Percentiles rank a stretch among this genome's conserved stretches.
Conservation (phyloP, 2,113 vertebrate species). For the Taurulus bubalis region DNA sequence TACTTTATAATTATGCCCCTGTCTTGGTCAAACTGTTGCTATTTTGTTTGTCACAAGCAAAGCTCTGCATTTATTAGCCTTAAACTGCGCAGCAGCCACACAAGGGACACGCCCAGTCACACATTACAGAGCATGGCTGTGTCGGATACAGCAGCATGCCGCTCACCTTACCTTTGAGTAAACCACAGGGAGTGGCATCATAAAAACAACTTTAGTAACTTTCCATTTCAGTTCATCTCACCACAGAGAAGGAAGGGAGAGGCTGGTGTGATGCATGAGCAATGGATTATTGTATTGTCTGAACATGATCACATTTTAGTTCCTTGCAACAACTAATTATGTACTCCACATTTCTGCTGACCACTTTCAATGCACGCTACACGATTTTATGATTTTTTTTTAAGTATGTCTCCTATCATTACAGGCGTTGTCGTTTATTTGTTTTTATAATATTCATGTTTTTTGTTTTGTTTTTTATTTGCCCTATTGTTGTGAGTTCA, state of each 20-base stretch:
- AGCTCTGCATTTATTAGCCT: neutral
- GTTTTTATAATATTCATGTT: neutral
- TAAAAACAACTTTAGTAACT: conserved; percentile 54
- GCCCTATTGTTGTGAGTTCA: neutral
- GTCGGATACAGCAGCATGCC: neutral
- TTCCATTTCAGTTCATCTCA: conserved; percentile 52
- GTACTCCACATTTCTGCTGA: neutral
- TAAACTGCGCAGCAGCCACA: neutral
- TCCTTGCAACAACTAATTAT: neutral
- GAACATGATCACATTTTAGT: neutral
- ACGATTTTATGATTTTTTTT: neutral
- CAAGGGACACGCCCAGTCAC: neutral
- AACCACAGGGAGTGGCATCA: conserved; percentile 60
- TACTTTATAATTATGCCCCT: conserved; percentile 2
- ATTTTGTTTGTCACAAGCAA: conserved; percentile 7
- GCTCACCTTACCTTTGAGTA: conserved; percentile 47
- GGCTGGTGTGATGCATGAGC: conserved; percentile 10
- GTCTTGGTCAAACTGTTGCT: conserved; percentile 1
- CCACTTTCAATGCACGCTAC: neutral
- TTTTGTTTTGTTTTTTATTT: neutral
- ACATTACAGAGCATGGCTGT: conserved; percentile 16
- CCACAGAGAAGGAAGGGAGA: conserved; percentile 45
- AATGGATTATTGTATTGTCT: conserved; percentile 10
- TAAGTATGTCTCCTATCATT: neutral
- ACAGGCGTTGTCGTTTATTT: neutral